phyloP scores from a whole-genome alignment of 2,113 vertebrate genomes.

The Ciconia maguari region DNA sequence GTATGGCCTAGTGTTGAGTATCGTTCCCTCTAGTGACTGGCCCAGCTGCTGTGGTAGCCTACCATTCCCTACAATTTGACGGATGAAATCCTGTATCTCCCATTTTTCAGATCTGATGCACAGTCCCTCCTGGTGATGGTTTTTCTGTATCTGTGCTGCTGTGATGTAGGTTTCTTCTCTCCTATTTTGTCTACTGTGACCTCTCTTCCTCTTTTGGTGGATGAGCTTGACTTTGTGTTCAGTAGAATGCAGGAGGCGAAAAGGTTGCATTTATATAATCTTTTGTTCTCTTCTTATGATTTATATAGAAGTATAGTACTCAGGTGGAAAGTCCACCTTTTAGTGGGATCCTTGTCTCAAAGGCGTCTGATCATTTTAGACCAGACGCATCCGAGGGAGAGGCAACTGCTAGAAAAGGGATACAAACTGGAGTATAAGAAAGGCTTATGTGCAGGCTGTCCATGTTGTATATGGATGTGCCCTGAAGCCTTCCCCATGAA shows the following conservation, averaged over 20 bases:
- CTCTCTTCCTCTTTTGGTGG: background rate
- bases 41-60: background rate
- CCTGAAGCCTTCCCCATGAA: accelerated
- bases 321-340: background rate
- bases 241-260: background rate
- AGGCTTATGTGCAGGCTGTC: accelerated
- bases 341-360: background rate
- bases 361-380: background rate
- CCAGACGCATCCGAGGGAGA: background rate
- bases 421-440: background rate
- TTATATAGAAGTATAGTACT: background rate
- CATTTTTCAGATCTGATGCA: background rate
- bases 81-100: background rate
- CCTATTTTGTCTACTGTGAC: background rate
- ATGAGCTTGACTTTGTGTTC: background rate
- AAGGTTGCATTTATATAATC: background rate
- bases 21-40: background rate
- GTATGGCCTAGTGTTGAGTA: accelerated
- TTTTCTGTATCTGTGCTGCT: background rate
- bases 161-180: background rate
- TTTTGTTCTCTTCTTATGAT: background rate
- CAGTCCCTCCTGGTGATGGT: background rate
- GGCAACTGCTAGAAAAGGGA: background rate
- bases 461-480: background rate
- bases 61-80: accelerated